phyloP scores from a whole-genome alignment of 2,797 vertebrate genomes.

The Halcyon chelicuti region DNA sequence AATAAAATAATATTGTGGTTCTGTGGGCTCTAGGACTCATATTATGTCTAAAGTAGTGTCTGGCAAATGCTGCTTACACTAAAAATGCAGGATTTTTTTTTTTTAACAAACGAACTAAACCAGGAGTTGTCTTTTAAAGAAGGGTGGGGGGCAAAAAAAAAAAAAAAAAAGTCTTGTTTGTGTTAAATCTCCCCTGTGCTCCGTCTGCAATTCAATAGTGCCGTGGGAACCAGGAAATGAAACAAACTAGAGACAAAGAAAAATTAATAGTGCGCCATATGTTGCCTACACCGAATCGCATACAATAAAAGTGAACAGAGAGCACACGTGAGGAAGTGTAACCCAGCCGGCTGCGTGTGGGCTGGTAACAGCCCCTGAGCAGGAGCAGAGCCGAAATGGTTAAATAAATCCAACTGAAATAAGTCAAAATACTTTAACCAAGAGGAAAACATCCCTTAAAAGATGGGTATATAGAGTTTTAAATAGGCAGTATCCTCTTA shows the following conservation, averaged over 20 bases:
- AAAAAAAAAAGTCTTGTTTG: slow-evolving; percentile 6
- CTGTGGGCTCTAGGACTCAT: slow-evolving; percentile 48
- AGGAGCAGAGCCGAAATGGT: not conserved
- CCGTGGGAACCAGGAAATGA: slow-evolving; percentile 63
- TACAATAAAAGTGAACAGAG: not conserved
- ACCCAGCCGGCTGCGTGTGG: not conserved
- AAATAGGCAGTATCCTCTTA: not conserved
- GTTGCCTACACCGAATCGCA: not conserved
- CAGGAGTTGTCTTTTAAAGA: not conserved
- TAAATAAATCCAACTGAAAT: not conserved
- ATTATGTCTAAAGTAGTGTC: slow-evolving; percentile 6
- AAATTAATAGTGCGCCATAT: slow-evolving; percentile 53
- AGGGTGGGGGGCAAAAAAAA: not conserved
- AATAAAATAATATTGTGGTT: slow-evolving; percentile 72
- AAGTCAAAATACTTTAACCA: not conserved
- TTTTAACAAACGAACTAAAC: not conserved
- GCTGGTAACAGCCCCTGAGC: not conserved
- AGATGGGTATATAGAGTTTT: not conserved
- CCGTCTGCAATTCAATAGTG: slow-evolving; percentile 26
- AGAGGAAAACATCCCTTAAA: accelerated
- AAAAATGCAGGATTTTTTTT: not conserved
- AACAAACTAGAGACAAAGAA: slow-evolving; percentile 49
- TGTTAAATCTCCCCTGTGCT: slow-evolving; percentile 45
- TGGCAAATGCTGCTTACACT: not conserved
- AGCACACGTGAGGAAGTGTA: slow-evolving; percentile 2